Conservation (phyloP, 2,113 vertebrate genomes). For the Pelusios castaneus region DNA sequence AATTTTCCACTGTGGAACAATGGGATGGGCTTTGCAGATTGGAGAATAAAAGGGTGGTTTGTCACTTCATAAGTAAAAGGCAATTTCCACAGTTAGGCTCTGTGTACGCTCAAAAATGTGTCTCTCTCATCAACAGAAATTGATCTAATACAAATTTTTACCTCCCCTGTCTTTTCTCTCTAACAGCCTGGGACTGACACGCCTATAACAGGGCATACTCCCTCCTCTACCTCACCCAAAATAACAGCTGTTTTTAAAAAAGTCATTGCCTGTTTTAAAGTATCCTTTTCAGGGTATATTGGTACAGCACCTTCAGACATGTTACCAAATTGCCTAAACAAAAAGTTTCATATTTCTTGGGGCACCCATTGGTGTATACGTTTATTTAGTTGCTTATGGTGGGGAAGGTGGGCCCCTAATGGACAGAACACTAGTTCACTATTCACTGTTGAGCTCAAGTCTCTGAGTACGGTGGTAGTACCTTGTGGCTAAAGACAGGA, state of each 20-base stretch:
- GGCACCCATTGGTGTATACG: constrained; percentile 18
- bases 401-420: background rate
- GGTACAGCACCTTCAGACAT: background rate
- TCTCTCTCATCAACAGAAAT: background rate
- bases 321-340: background rate
- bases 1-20: background rate
- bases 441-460: background rate
- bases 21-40: background rate
- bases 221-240: background rate
- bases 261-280: constrained; percentile 49
- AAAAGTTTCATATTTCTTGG: background rate
- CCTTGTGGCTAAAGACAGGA: background rate
- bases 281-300: constrained; percentile 24
- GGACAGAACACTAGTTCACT: background rate
- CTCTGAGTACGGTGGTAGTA: background rate
- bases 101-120: background rate
- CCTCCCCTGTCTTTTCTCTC: background rate
- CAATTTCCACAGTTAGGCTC: constrained; percentile 23
- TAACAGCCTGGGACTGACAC: background rate
- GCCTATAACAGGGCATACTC: background rate
- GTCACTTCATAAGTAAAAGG: constrained; percentile 28
- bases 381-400: constrained; percentile 10
- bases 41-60: constrained; percentile 35
- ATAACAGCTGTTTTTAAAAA: background rate
- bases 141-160: background rate